These are phyloP conservation scores for Timema podura DNA, from an alignment of 2,888 invertebrate genomes.

Conservation along the genomic window DNA sequence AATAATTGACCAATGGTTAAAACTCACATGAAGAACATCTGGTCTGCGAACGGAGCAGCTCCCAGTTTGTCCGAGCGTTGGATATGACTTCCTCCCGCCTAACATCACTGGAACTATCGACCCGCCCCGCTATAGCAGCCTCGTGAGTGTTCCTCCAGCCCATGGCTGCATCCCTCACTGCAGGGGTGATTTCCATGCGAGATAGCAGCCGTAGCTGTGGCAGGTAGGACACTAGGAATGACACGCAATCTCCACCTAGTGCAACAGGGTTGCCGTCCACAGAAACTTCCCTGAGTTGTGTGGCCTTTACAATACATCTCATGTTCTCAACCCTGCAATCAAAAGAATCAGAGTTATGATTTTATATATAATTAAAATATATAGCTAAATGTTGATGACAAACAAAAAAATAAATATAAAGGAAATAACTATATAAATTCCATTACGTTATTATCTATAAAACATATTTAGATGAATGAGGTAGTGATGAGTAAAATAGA, in stretches of 20 bases:
- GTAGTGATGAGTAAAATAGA: no score
- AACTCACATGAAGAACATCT: constrained; percentile 36
- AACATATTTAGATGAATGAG: no score
- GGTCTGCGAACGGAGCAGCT: constrained; percentile 66
- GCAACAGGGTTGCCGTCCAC: constrained; percentile 83
- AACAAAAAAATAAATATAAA: no score
- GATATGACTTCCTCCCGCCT: constrained; percentile 79
- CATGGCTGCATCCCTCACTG: constrained; percentile 68
- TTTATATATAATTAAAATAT: no score
- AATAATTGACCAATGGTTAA: not conserved
- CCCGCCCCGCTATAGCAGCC: constrained; percentile 62
- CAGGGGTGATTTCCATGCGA: constrained; percentile 56
- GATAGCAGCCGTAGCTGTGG: constrained; percentile 69
- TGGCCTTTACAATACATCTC: constrained; percentile 72
- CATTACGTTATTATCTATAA: no score
- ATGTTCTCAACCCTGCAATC: constrained; percentile 76
- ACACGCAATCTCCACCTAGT: constrained; percentile 73
- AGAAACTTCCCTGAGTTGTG: constrained; percentile 74
- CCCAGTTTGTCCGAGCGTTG: constrained; percentile 85
- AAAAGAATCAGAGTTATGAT: no score
- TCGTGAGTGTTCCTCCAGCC: constrained; percentile 78
- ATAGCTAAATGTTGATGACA: no score
- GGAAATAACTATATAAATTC: no score
- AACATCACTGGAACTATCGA: constrained; percentile 55
- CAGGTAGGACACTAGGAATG: constrained; percentile 75